Percentiles rank a stretch among this genome's conserved stretches.
Conservation (phyloP, 2,888 invertebrate species). For the Siphlonurus alternatus region DNA sequence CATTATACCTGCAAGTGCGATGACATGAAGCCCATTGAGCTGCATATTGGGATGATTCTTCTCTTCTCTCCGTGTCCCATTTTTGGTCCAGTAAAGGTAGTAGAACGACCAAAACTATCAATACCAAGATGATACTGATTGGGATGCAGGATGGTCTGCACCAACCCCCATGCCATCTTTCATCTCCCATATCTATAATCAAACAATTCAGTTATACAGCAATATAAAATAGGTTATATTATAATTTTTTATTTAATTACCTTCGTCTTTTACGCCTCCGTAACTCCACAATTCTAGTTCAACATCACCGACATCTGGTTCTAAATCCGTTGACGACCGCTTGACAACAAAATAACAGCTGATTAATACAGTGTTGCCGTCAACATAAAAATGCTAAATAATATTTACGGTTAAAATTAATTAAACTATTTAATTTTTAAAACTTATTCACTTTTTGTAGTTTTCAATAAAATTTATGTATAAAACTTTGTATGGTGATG, state of each 20-base stretch:
- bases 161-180: conserved; percentile 35
- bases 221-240: background rate
- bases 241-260: background rate
- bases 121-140: conserved; percentile 56
- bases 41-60: conserved; percentile 21
- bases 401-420: too few relatives aligned
- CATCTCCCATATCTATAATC: conserved; percentile 3
- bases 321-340: background rate
- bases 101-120: conserved; percentile 63
- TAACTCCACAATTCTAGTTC: background rate
- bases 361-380: too few relatives aligned
- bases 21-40: conserved; percentile 33
- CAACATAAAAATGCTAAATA: background rate
- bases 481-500: too few relatives aligned
- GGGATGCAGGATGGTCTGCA: conserved; percentile 73
- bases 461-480: too few relatives aligned
- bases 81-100: conserved; percentile 53
- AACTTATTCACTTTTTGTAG: too few relatives aligned
- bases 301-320: background rate
- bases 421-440: too few relatives aligned
- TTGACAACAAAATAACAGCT: background rate
- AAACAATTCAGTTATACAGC: too few relatives aligned
- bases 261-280: background rate
- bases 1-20: conserved; percentile 49
- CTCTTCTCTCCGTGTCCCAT: conserved; percentile 33